Conservation (phyloP, 2,888 invertebrate genomes). For the Dinocampus coccinellae region DNA sequence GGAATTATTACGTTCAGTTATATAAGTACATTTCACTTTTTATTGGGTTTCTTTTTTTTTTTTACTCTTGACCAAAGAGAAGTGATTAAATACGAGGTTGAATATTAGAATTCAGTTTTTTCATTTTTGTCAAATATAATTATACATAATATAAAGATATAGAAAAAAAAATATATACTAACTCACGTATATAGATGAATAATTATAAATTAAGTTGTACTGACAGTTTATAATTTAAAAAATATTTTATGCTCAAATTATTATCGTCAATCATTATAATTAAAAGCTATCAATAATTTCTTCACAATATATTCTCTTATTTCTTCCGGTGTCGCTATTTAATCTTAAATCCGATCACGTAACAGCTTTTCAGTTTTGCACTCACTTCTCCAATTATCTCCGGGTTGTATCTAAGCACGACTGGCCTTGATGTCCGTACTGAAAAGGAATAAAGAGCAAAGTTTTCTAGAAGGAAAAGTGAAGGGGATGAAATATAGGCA, state of each 20-base stretch:
- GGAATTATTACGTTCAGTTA: neutral
- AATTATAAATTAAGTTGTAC: too few species aligned
- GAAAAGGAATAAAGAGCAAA: neutral
- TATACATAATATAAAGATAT: too few species aligned
- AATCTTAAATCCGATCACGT: constrained; percentile 46
- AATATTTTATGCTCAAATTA: too few species aligned
- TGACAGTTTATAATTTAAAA: too few species aligned
- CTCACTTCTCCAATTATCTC: constrained; percentile 48
- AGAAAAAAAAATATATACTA: too few species aligned
- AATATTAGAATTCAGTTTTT: neutral
- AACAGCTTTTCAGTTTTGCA: constrained; percentile 42
- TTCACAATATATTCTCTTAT: neutral
- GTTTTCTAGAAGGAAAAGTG: neutral
- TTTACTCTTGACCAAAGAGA: neutral
- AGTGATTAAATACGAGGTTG: neutral
- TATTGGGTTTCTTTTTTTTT: constrained; percentile 1
- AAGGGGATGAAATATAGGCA: neutral
- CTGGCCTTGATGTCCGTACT: constrained; percentile 17
- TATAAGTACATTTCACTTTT: neutral
- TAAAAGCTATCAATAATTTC: neutral
- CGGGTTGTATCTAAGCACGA: constrained; percentile 25
- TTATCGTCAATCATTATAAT: too few species aligned
- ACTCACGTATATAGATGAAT: too few species aligned
- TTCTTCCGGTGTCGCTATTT: neutral
- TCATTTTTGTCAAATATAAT: too few species aligned